Evolutionary conservation across 2,113 vertebrate genomes (phyloP), one percentile per base, ranked within the genome.

Genomic region (Tragulus kanchil): DNA sequence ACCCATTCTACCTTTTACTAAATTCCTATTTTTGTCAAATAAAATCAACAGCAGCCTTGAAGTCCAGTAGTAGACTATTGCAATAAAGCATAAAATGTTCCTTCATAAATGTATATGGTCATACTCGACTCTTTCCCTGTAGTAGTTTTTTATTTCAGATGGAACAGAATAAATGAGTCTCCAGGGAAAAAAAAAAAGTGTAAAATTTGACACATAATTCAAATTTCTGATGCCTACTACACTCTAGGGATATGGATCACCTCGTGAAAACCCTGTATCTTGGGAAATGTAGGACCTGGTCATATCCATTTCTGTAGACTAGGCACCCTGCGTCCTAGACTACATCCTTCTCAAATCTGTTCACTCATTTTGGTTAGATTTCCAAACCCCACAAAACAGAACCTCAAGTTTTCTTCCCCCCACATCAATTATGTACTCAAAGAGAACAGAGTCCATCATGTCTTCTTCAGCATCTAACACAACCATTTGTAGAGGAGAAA

Each of bases 101-200:
- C 28, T 79, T 96, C 2, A 11, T 95, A 90, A 95, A 97, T 56
- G 84, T 12, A 19, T 0, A 0, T 13, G 19, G 67, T 54, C 90
- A 93, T 50, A 36, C 90, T 97, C 82, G 82, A 52, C 91, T 96
- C 95, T 61, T 58, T 15, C 19, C 54, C 15, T 67, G 17, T n/a
- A 92, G 13, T 61, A 31, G 50, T 5, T 96, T 84, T 95, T 94
- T 86, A 82, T 96, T 65, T 94, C 23, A 8, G 19, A 58, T 6
- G 14, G 2, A 95, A 77, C 21, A 83, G 77, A 95, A 92, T 85
- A 86, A 96, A 97, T 15, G 95, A 96, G 78, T 95, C 96, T 97
- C 31, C 50, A 36, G 36, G 36, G 36, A 36, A 36, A 36, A 36
- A 36, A 36, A 36, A 36, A 36, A 36, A 36, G 36, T 36, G 36